Evolutionary conservation across 2,113 vertebrate genomes (phyloP), one percentile per base, ranked within the genome.

Genomic region (Gadus macrocephalus): DNA sequence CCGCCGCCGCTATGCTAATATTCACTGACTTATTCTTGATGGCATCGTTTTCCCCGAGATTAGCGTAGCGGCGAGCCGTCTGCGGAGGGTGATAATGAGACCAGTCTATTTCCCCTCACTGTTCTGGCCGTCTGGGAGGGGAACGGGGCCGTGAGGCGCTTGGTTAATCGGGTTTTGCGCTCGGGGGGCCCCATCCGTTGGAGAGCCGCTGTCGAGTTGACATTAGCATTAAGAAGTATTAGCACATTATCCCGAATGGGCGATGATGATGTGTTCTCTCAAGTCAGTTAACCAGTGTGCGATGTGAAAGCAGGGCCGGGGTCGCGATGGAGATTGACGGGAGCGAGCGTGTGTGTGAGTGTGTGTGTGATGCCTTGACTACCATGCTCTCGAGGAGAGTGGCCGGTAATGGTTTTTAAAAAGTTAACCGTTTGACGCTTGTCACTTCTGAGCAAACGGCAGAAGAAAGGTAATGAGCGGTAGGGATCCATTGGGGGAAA

Each of bases 221-320:
- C 88, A 87, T 88, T 87, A 87, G 75, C 82, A 38, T 82, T 31
- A 76, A 89, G 86, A 89, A 65, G 61, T 87, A 89, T 90, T 89
- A 84, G 84, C 84, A 83, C 89, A 87, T 89, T 90, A 88, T 85
- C 81, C 67, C 28, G 81, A 88, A 87, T 84, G 84, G 85, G 81
- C 31, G 31, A 35, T 68, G 62, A 82, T 85, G 82, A 90, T 87
- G 85, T 79, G 86, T 87, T 83, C 78, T 80, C 81, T 35, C 31
- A 35, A 79, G 75, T 82, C 83, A 71, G 82, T 87, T 87, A 87
- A 89, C 82, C 78, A 79, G 81, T 35, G 31, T 35, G 31, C 31
- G 76, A 77, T 78, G 69, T 73, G 74, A 78, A 79, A 75, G 84
- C 62, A 66, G 58, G 79, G 60, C 71, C 72, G 83, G 81, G 83